phyloP scores from a whole-genome alignment of 1,140 invertebrate genomes.

The Heliconius melpomene region DNA sequence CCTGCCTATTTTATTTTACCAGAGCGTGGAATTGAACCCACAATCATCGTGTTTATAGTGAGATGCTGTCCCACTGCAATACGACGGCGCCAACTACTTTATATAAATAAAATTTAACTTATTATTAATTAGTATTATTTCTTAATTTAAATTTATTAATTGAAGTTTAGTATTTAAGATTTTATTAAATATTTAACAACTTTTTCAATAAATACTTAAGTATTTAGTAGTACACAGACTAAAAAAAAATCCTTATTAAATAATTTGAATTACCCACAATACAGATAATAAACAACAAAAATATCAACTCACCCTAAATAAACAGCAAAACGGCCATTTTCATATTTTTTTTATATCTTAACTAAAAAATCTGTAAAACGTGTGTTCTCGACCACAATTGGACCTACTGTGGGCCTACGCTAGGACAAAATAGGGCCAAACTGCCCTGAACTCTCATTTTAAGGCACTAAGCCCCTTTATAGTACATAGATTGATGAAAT shows the following conservation, averaged over 20 bases:
- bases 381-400: constrained; percentile 40
- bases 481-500: constrained; percentile 33
- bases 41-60: no score
- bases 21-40: no score
- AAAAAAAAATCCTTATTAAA: background rate
- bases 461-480: constrained; percentile 48
- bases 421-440: constrained; percentile 51
- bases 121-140: no score
- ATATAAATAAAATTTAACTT: no score
- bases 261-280: background rate
- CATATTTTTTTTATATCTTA: constrained; percentile 34
- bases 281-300: constrained; percentile 1
- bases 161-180: no score
- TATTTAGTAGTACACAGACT: no score
- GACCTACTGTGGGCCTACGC: constrained; percentile 52
- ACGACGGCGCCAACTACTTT: no score
- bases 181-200: no score
- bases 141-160: no score
- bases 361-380: constrained; percentile 32
- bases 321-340: constrained; percentile 40
- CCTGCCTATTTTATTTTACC: no score
- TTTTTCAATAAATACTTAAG: no score
- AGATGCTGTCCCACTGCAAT: no score
- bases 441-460: constrained; percentile 51
- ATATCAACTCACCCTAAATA: constrained; percentile 57